Evolutionary conservation across 2,113 vertebrate species (phyloP).

Genomic region (Argyrosomus japonicus): DNA sequence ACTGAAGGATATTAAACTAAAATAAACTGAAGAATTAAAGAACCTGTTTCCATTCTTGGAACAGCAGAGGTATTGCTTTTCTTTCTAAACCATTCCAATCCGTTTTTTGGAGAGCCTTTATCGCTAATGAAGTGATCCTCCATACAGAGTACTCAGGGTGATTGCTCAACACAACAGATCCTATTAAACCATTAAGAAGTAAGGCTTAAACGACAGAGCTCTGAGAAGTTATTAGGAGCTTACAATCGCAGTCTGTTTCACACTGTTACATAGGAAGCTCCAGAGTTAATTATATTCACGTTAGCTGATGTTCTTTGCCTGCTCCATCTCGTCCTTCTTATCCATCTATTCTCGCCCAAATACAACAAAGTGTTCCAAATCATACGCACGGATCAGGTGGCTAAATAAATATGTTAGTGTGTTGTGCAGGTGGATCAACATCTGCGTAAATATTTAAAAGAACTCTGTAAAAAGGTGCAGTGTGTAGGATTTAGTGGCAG

Average conservation of each 20-base stretch:
- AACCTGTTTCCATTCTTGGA: neutral
- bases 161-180: constrained; percentile 58
- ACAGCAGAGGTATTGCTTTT: neutral
- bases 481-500: no score
- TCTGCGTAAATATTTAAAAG: neutral
- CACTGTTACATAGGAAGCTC: neutral
- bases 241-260: neutral
- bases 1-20: neutral
- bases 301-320: neutral
- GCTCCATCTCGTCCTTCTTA: no score
- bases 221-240: constrained; percentile 32
- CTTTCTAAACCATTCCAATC: constrained; percentile 9
- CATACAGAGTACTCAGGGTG: constrained; percentile 38
- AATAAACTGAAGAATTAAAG: neutral
- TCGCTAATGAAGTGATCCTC: constrained; percentile 44
- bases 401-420: neutral
- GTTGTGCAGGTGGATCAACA: neutral
- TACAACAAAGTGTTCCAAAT: neutral
- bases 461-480: neutral
- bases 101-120: constrained; percentile 4
- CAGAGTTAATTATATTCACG: neutral
- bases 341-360: neutral
- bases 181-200: constrained; percentile 63
- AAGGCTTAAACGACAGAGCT: constrained; percentile 53
- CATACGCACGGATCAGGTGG: neutral